Evolutionary conservation across 2,888 invertebrate genomes (phyloP).

Genomic region (Criorhina ranunculi): DNA sequence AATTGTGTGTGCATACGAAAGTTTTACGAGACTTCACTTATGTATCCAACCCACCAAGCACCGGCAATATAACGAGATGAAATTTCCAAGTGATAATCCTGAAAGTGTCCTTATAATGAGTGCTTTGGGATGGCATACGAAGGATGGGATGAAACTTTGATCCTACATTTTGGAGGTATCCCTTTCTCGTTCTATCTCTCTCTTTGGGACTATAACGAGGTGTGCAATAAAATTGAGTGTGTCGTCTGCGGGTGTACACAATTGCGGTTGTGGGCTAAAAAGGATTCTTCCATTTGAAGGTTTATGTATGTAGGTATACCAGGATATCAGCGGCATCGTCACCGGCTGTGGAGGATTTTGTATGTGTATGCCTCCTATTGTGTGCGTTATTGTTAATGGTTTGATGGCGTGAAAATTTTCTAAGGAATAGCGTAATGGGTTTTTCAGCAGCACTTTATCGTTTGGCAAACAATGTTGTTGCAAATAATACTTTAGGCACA

Average conservation of each 20-base stretch:
- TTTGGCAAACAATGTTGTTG: constrained; percentile 40
- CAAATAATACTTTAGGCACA: constrained; percentile 25
- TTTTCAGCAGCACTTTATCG: constrained; percentile 45
- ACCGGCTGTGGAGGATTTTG: constrained; percentile 10
- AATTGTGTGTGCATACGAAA: constrained; percentile 26
- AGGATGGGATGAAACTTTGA: constrained; percentile 28
- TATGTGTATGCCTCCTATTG: constrained; percentile 22
- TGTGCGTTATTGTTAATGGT: constrained; percentile 52
- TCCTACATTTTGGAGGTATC: constrained; percentile 36
- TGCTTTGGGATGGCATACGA: neutral
- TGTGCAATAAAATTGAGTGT: constrained; percentile 65
- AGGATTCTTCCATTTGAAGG: constrained; percentile 36
- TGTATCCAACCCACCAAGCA: neutral
- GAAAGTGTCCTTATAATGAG: constrained; percentile 51
- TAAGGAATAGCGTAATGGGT: constrained; percentile 42
- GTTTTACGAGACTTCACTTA: constrained; percentile 14
- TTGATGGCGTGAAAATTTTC: constrained; percentile 58
- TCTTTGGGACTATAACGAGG: constrained; percentile 39
- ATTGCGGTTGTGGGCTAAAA: constrained; percentile 53
- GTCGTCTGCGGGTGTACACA: constrained; percentile 66
- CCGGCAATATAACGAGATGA: constrained; percentile 36
- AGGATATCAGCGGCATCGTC: constrained; percentile 20
- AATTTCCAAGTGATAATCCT: constrained; percentile 60
- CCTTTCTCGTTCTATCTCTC: neutral
- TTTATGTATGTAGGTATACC: neutral